Percentiles rank a stretch among this genome's conserved stretches.
Evolutionary conservation across 2,797 vertebrate genomes (phyloP).

Genomic region (Melanotaenia boesemani): DNA sequence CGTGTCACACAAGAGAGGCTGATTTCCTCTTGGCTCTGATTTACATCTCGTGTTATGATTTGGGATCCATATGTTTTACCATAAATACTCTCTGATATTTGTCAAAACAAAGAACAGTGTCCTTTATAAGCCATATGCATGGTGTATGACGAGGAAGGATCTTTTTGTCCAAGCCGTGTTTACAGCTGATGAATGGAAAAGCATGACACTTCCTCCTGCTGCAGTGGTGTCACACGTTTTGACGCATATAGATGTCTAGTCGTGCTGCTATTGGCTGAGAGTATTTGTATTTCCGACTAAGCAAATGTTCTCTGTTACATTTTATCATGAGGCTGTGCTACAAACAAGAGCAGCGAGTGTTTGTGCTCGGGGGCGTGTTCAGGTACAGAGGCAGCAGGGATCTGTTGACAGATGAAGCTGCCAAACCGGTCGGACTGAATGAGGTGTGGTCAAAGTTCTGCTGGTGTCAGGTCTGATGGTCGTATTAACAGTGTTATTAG

Average conservation of each 20-base stretch:
- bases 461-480: background rate
- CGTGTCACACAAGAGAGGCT: constrained; percentile 26
- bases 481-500: no score
- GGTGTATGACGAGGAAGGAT: constrained; percentile 37
- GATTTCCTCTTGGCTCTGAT: constrained; percentile 33
- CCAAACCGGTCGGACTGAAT: constrained; percentile 41
- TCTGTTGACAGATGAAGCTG: constrained; percentile 24
- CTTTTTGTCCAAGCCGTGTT: constrained; percentile 25
- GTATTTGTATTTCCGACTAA: background rate
- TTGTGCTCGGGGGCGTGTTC: background rate
- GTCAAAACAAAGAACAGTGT: constrained; percentile 12
- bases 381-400: background rate
- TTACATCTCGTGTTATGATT: background rate
- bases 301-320: background rate
- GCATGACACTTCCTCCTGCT: constrained; percentile 35
- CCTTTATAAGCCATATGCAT: background rate
- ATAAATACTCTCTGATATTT: constrained; percentile 14
- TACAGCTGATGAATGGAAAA: constrained; percentile 38
- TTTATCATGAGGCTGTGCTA: background rate
- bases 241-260: constrained; percentile 9
- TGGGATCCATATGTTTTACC: constrained; percentile 3
- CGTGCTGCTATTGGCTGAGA: constrained; percentile 10
- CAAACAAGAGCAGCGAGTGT: background rate
- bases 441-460: constrained; percentile 24
- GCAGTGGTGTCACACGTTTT: constrained; percentile 7